Conservation (phyloP, 2,888 invertebrate genomes). For the Amblyteles armatorius region DNA sequence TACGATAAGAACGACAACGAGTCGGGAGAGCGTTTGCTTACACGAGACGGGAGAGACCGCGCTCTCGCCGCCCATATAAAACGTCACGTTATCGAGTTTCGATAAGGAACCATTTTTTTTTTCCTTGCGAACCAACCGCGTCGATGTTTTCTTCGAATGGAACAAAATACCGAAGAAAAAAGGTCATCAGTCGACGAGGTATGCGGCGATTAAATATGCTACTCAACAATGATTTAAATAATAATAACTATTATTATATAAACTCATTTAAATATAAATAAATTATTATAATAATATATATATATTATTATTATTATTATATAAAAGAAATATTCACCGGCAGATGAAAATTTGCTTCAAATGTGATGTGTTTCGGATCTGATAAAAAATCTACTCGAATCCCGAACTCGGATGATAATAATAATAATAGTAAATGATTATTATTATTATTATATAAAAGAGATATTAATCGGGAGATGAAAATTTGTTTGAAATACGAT, state of each 20-base stretch:
- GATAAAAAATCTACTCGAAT: too few species aligned
- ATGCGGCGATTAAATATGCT: neutral
- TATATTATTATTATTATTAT: too few species aligned
- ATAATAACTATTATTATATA: too few species aligned
- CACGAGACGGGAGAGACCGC: conserved; percentile 64
- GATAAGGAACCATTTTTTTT: conserved; percentile 54
- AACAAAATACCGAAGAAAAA: conserved; percentile 16
- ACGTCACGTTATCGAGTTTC: conserved; percentile 62
- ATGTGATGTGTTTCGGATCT: too few species aligned
- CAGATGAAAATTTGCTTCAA: too few species aligned
- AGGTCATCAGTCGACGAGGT: conserved; percentile 7
- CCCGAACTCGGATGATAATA: neutral
- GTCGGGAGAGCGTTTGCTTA: conserved; percentile 57
- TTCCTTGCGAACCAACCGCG: conserved; percentile 32
- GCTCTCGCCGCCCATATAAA: conserved; percentile 63
- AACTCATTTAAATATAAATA: too few species aligned
- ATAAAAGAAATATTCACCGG: neutral
- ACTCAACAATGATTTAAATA: neutral
- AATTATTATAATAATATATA: too few species aligned
- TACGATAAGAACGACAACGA: conserved; percentile 79
- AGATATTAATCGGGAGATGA: neutral
- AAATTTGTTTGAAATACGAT: neutral
- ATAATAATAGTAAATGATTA: conserved; percentile 3
- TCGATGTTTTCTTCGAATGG: conserved; percentile 50
- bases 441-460: neutral